Percentiles rank a stretch among this genome's conserved stretches.
Evolutionary conservation across 2,797 vertebrate species (phyloP).

Genomic region (Valencia hispanica): DNA sequence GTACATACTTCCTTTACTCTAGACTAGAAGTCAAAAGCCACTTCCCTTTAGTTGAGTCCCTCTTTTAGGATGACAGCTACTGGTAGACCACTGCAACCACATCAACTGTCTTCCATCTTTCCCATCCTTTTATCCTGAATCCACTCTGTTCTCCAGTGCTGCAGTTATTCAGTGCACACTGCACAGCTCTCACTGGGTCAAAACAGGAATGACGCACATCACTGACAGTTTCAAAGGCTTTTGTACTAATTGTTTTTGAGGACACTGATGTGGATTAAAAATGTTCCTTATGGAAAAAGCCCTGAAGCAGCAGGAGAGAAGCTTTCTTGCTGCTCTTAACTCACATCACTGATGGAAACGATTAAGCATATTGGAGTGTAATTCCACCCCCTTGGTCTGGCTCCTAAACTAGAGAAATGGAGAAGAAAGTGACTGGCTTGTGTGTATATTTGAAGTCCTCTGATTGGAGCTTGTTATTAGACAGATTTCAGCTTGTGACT

Average conservation of each 20-base stretch:
- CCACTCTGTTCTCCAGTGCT: slow-evolving; percentile 26
- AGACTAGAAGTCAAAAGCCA: slow-evolving; percentile 55
- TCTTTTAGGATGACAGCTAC: slow-evolving; percentile 61
- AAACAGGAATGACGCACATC: slow-evolving; percentile 57
- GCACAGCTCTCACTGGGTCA: slow-evolving; percentile 18
- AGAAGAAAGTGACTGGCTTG: slow-evolving; percentile 44
- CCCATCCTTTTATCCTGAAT: slow-evolving; percentile 40
- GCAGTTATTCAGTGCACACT: slow-evolving; percentile 35
- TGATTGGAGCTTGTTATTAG: slow-evolving; percentile 80
- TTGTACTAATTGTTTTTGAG: slow-evolving; percentile 40
- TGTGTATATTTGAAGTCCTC: slow-evolving; percentile 75
- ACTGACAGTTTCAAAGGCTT: slow-evolving; percentile 53
- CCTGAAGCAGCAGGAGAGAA: slow-evolving; percentile 35
- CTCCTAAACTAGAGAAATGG: slow-evolving; percentile 73
- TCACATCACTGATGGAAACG: slow-evolving; percentile 80
- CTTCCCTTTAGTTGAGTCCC: slow-evolving; percentile 56
- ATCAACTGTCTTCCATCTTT: slow-evolving; percentile 59
- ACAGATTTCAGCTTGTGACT: slow-evolving; percentile 67
- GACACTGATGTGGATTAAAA: slow-evolving; percentile 55
- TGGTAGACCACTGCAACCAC: slow-evolving; percentile 62
- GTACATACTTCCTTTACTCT: slow-evolving; percentile 54
- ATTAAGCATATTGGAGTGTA: slow-evolving; percentile 81
- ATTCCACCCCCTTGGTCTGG: slow-evolving; percentile 73
- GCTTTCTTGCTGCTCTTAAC: slow-evolving; percentile 42
- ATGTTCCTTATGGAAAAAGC: slow-evolving; percentile 63